A percentile compares a stretch with the other conserved stretches of the same genome.
These are phyloP conservation scores for Gari tellinella DNA, from an alignment of 2,888 invertebrate genomes.

Conservation along the genomic window DNA sequence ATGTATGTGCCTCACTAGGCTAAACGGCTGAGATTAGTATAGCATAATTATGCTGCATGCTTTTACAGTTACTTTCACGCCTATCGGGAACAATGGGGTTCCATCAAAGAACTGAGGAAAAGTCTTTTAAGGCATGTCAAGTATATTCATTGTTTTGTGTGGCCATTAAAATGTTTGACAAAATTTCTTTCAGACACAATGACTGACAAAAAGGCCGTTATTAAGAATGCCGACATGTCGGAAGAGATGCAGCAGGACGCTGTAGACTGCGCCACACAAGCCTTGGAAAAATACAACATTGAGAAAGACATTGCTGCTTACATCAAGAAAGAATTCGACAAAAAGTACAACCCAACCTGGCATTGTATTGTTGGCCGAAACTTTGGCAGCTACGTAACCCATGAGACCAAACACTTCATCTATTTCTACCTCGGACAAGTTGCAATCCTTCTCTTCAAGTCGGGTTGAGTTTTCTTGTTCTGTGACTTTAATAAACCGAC, in stretches of 20 bases:
- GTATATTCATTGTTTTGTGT: no score
- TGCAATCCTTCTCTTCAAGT: constrained; percentile 99
- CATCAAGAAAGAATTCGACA: constrained; percentile 99
- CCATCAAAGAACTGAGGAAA: no score
- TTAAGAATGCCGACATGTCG: constrained; percentile 99
- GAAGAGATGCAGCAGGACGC: constrained; percentile 99
- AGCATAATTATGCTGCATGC: no score
- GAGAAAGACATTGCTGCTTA: constrained; percentile 99
- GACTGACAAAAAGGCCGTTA: constrained; percentile 92
- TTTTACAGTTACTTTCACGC: no score
- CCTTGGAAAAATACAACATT: constrained; percentile 99
- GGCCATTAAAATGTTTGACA: no score
- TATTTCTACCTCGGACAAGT: constrained; percentile 99
- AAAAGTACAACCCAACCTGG: constrained; percentile 99
- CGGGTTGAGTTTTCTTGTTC: constrained; percentile 90
- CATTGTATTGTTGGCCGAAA: constrained; percentile 99
- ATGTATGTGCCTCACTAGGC: no score
- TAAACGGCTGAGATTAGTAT: no score
- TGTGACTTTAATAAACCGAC: no score
- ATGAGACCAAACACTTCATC: constrained; percentile 99
- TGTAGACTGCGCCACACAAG: constrained; percentile 99
- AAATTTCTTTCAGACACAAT: constrained; percentile 3
- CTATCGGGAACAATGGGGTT: no score
- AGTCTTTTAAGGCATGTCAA: no score
- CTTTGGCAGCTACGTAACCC: constrained; percentile 99